A percentile compares a stretch with the other conserved stretches of the same genome.
phyloP scores from a whole-genome alignment of 2,113 vertebrate species.

The Melanerpes formicivorus region DNA sequence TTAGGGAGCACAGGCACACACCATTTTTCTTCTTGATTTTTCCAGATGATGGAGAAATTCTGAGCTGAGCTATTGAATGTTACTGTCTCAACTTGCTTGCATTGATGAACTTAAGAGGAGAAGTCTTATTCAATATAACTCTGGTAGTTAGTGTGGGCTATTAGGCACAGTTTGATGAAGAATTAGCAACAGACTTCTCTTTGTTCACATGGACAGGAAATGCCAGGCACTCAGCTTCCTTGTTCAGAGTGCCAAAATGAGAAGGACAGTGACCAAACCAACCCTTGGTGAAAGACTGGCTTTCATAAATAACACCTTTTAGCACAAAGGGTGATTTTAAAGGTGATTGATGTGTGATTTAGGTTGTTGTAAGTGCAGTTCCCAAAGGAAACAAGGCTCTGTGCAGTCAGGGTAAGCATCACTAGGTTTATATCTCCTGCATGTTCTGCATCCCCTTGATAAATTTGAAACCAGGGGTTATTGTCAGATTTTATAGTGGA shows the following conservation, averaged over 20 bases:
- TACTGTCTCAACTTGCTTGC: background rate
- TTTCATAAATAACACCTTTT: background rate
- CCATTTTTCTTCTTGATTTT: background rate
- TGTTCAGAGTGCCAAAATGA: fast-evolving
- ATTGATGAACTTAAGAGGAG: background rate
- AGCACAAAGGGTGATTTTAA: background rate
- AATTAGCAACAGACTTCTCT: background rate
- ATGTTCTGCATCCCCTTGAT: background rate
- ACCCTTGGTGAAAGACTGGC: background rate
- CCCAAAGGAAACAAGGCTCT: background rate
- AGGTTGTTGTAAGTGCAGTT: background rate
- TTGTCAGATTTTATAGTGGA: background rate
- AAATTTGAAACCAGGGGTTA: background rate
- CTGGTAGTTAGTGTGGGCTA: background rate
- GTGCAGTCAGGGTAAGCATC: background rate
- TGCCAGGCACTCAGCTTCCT: background rate
- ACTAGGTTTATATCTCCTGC: background rate
- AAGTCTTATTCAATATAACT: background rate
- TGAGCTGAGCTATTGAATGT: background rate
- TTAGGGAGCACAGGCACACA: background rate
- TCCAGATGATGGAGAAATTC: background rate
- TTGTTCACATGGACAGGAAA: fast-evolving
- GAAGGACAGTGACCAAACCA: background rate
- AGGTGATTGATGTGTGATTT: background rate
- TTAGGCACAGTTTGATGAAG: background rate